Percentiles rank a stretch among this genome's conserved stretches.
These are phyloP conservation scores for Montipora sp. DNA, from an alignment of 64 coral and sea anemone species.

Conservation along the genomic window DNA sequence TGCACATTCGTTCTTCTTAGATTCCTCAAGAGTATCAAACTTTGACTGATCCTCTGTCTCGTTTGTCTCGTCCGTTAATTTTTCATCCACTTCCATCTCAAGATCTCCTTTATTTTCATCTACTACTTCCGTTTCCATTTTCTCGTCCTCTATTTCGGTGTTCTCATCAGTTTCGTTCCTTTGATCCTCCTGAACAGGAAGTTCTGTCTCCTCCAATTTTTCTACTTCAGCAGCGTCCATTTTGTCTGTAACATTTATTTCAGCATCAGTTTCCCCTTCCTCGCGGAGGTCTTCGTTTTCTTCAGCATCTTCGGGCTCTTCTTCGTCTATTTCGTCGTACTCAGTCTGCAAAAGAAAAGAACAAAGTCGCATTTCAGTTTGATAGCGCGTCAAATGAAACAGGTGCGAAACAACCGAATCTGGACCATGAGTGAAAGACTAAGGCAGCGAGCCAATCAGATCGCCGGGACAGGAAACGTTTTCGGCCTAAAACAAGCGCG, in stretches of 20 bases:
- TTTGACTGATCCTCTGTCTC: not conserved
- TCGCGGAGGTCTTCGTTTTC: conserved; percentile 51
- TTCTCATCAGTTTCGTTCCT: conserved; percentile 1
- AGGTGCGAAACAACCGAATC: not conserved
- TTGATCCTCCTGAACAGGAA: not conserved
- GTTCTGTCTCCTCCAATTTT: not conserved
- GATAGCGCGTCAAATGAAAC: not conserved
- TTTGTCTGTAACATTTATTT: conserved; percentile 8
- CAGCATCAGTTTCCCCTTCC: conserved; percentile 52
- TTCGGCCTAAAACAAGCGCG: not conserved
- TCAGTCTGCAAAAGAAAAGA: conserved; percentile 6
- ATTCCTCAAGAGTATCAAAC: not conserved
- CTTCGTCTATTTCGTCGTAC: conserved; percentile 55
- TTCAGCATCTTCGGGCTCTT: conserved; percentile 35
- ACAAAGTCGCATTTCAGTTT: not conserved
- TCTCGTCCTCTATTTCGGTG: not conserved
- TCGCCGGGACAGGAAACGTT: not conserved
- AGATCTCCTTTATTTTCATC: not conserved
- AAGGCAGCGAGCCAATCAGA: not conserved
- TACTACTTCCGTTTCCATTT: not conserved
- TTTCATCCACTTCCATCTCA: conserved; percentile 9
- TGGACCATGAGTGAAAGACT: not conserved
- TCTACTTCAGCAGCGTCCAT: conserved; percentile 13
- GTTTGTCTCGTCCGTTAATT: not conserved
- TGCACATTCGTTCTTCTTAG: not conserved